Conservation (phyloP, 1,140 invertebrate species). For the Bombus cullumanus region DNA sequence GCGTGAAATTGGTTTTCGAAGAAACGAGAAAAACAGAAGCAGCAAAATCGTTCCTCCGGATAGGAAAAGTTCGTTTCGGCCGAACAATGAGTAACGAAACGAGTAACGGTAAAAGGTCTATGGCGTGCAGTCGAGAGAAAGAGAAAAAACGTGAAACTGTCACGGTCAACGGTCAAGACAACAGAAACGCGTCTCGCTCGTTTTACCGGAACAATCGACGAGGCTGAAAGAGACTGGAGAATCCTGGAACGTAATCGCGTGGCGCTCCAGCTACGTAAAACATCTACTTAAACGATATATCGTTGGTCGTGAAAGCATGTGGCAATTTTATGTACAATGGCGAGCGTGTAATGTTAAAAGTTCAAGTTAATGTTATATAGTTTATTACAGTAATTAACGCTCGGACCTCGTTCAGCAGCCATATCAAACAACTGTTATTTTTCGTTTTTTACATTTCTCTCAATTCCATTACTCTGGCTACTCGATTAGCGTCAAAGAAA, state of each 20-base stretch:
- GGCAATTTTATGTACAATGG: no score
- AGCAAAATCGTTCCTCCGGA: constrained; percentile 4
- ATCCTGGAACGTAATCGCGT: not conserved
- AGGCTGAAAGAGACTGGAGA: not conserved
- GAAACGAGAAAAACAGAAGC: not conserved
- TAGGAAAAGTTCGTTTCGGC: constrained; percentile 21
- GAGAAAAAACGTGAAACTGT: constrained; percentile 23
- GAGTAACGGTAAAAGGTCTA: constrained; percentile 36
- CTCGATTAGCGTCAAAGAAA: no score
- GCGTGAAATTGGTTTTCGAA: constrained; percentile 1
- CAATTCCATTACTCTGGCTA: no score
- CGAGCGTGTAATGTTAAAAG: no score
- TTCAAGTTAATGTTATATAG: no score
- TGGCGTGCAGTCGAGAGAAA: not conserved
- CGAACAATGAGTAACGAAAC: constrained; percentile 26
- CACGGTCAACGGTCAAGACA: constrained; percentile 39
- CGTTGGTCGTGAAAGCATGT: no score
- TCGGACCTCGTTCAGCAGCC: no score
- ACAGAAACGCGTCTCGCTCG: constrained; percentile 43
- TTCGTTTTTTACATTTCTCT: no score
- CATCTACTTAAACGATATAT: not conserved
- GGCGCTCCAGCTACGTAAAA: not conserved
- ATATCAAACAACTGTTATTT: no score
- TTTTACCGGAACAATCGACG: constrained; percentile 23
- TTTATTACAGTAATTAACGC: no score